These are phyloP conservation scores for Charadrius vociferus DNA, from an alignment of 2,113 vertebrate species.

Conservation along the genomic window DNA sequence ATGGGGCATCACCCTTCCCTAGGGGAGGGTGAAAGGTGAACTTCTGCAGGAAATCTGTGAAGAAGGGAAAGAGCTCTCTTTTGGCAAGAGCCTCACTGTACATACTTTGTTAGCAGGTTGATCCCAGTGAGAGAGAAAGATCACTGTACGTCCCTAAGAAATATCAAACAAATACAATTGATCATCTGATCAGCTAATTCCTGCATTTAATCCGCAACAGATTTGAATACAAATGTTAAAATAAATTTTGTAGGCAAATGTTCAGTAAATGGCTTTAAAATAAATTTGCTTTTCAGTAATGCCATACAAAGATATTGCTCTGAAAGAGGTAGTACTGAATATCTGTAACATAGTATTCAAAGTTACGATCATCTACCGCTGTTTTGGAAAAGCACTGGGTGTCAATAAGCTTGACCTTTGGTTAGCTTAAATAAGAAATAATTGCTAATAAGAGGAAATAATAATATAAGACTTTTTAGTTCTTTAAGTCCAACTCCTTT, in stretches of 20 bases:
- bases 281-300: neutral
- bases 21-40: conserved; percentile 64
- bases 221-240: neutral
- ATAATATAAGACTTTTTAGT: neutral
- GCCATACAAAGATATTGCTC: neutral
- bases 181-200: neutral
- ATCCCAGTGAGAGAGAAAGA: neutral
- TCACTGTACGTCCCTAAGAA: neutral
- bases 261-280: neutral
- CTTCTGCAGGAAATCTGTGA: conserved; percentile 61
- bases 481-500: neutral
- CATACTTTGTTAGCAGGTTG: neutral
- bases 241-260: neutral
- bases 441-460: neutral
- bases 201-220: neutral
- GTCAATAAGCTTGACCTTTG: neutral
- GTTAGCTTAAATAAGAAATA: neutral
- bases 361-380: neutral
- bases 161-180: neutral
- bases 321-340: neutral
- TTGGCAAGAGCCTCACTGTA: conserved; percentile 61
- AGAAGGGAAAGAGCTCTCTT: conserved; percentile 73
- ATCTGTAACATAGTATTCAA: neutral
- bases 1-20: too few relatives aligned
- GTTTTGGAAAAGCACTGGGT: neutral